These are phyloP conservation scores for Ditula angustiorana DNA, from an alignment of 2,888 invertebrate species.

Conservation along the genomic window DNA sequence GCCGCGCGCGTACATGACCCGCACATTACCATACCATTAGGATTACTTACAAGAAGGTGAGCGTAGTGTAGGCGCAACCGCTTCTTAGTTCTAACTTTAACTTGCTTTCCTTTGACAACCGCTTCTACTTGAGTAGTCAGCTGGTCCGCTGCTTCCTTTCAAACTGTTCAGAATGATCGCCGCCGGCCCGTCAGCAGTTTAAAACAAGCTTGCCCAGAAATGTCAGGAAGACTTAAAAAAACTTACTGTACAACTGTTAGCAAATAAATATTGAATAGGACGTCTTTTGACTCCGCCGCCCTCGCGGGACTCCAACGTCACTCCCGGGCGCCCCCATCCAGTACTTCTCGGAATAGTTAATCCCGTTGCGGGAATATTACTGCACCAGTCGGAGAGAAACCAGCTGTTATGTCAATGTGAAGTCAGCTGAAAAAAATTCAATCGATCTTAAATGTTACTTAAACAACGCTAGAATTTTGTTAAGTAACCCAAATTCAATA, in stretches of 20 bases:
- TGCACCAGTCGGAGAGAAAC: not conserved
- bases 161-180: not conserved
- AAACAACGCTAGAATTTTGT: not conserved
- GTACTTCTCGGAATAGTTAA: not conserved
- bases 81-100: slow-evolving; percentile 6
- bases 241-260: not conserved
- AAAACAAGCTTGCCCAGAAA: too few species aligned
- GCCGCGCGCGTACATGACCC: slow-evolving; percentile 23
- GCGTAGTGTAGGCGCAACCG: slow-evolving; percentile 12
- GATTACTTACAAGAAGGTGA: slow-evolving; percentile 33
- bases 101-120: slow-evolving; percentile 18
- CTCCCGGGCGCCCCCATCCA: not conserved
- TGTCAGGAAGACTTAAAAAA: not conserved
- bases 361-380: not conserved
- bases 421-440: not conserved
- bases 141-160: slow-evolving; percentile 17
- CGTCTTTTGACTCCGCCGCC: not conserved
- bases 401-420: not conserved
- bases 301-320: not conserved
- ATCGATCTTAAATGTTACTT: not conserved
- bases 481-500: not conserved
- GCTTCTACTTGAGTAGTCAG: slow-evolving; percentile 23
- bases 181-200: not conserved
- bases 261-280: not conserved
- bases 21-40: slow-evolving; percentile 28